A percentile compares a stretch with the other conserved stretches of the same genome.
Conservation (phyloP, 1,140 invertebrate species). For the Aphis gossypii region DNA sequence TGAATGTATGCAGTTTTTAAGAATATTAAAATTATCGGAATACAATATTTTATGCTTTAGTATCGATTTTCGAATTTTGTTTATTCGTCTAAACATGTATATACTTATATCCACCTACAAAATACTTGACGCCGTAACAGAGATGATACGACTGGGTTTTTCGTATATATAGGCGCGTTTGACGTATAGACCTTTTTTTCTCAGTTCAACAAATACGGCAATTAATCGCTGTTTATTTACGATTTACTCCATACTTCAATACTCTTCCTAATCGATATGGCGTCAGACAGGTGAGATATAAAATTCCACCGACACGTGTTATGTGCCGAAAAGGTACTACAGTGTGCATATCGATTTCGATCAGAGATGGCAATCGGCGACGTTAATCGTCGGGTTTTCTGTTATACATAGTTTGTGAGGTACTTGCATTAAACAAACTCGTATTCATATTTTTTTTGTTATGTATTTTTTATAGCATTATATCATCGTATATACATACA, state of each 20-base stretch:
- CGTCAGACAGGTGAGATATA: background rate
- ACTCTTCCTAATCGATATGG: background rate
- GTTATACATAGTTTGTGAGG: background rate
- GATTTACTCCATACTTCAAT: background rate
- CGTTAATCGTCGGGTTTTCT: constrained; percentile 30
- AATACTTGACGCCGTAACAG: too few species aligned
- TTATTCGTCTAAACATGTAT: too few species aligned
- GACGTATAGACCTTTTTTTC: background rate
- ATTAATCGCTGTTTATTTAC: background rate
- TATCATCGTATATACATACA: background rate
- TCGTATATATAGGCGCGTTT: background rate
- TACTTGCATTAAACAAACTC: constrained; percentile 11
- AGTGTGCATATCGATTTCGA: background rate
- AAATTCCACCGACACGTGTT: constrained; percentile 15
- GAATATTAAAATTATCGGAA: too few species aligned
- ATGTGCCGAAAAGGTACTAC: background rate
- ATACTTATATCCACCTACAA: too few species aligned
- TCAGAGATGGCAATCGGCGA: constrained; percentile 15
- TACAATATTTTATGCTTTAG: too few species aligned
- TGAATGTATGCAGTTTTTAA: too few species aligned
- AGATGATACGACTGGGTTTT: background rate
- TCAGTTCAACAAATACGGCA: background rate
- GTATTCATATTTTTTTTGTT: background rate
- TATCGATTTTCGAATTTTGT: too few species aligned
- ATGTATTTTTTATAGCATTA: background rate